These are phyloP conservation scores for Drosophila macrothrix DNA, from an alignment of 2,888 invertebrate genomes.

Conservation along the genomic window DNA sequence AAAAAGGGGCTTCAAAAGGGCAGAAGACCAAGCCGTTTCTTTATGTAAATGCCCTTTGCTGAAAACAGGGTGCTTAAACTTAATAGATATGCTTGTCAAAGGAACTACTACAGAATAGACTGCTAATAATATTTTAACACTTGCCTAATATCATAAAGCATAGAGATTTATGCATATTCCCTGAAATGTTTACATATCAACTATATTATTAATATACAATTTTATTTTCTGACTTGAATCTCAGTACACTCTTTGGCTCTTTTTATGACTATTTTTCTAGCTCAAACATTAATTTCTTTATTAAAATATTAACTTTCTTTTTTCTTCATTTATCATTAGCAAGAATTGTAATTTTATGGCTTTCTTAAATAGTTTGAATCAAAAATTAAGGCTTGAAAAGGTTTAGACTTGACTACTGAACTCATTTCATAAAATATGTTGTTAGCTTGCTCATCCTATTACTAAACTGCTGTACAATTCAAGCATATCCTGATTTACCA, in stretches of 20 bases:
- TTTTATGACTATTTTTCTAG: not conserved
- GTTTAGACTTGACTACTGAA: not conserved
- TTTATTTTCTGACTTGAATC: not conserved
- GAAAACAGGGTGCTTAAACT: slow-evolving; percentile 2
- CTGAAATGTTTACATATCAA: not conserved
- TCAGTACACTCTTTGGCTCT: not conserved
- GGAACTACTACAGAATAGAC: not conserved
- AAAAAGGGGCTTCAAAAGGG: slow-evolving; percentile 40
- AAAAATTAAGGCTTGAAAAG: not conserved
- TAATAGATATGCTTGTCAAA: not conserved
- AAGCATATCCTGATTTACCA: not conserved
- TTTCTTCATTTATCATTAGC: not conserved
- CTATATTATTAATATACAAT: not conserved
- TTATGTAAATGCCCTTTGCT: slow-evolving; percentile 45
- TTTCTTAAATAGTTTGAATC: not conserved
- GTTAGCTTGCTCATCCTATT: not conserved
- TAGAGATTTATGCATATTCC: not conserved
- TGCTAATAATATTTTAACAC: not conserved
- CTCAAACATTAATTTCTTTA: not conserved
- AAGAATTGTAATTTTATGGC: not conserved
- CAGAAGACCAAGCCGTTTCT: slow-evolving; percentile 65
- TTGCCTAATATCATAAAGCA: not conserved
- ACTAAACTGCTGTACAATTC: not conserved
- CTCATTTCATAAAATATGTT: not conserved
- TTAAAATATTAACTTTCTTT: not conserved